Evolutionary conservation across 2,888 invertebrate species (phyloP).

Genomic region (Mythimna impura): DNA sequence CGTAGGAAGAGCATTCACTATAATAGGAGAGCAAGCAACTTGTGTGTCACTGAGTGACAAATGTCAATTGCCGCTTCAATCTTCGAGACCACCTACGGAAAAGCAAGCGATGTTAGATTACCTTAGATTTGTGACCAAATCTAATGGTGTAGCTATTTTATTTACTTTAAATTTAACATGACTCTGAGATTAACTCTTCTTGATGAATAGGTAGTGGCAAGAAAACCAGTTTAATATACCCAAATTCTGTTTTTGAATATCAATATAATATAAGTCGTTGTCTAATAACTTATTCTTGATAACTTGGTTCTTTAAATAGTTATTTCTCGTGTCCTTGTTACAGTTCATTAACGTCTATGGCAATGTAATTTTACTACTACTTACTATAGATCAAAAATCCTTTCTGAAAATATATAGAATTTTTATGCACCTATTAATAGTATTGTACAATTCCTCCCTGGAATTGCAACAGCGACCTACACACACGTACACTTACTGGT

Average conservation of each 20-base stretch:
- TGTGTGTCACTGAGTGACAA: conserved; percentile 72
- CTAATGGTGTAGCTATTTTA: conserved; percentile 14
- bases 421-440: not conserved
- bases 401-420: not conserved
- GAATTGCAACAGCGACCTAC: conserved; percentile 51
- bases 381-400: not conserved
- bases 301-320: conserved; percentile 22
- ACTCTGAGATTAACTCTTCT: conserved; percentile 4
- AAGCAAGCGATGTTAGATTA: conserved; percentile 32
- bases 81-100: conserved; percentile 70
- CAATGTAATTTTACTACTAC: not conserved
- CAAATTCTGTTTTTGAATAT: conserved; percentile 23
- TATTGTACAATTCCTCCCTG: conserved; percentile 62
- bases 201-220: conserved; percentile 4
- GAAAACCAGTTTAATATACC: conserved; percentile 22
- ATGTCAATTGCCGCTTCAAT: conserved; percentile 68
- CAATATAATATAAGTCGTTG: conserved; percentile 9
- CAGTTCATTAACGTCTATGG: conserved; percentile 26
- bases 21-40: conserved; percentile 69
- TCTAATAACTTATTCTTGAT: conserved; percentile 15
- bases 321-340: conserved; percentile 17
- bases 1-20: conserved; percentile 74
- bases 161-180: conserved; percentile 32
- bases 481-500: conserved; percentile 70
- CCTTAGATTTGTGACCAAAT: conserved; percentile 38